phyloP scores from a whole-genome alignment of 2,888 invertebrate genomes.

The Spialia ferax region DNA sequence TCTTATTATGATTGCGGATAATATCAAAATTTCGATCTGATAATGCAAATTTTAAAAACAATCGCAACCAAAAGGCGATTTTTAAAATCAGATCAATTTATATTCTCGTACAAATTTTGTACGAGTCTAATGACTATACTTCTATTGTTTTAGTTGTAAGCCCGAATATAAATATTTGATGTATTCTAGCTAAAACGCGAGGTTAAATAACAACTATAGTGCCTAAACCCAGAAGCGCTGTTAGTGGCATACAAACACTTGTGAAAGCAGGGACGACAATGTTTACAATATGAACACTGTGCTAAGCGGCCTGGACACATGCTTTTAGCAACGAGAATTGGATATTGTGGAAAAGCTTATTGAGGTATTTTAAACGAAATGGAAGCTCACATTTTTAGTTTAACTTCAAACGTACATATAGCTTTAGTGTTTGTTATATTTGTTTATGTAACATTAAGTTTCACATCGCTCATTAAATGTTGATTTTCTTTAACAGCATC shows the following conservation, averaged over 20 bases:
- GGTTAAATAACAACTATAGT: slow-evolving; percentile 12
- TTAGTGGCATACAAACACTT: slow-evolving; percentile 12
- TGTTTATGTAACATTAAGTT: no score
- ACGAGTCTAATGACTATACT: background rate
- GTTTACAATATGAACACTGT: slow-evolving; percentile 15
- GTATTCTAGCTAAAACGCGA: background rate
- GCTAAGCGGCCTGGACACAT: background rate
- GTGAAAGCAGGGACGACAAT: slow-evolving; percentile 9
- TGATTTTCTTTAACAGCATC: no score
- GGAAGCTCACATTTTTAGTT: background rate
- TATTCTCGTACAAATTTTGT: no score
- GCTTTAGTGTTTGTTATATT: background rate
- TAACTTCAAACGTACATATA: background rate
- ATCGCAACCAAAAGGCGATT: no score
- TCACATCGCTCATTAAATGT: no score
- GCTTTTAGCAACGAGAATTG: slow-evolving; percentile 12
- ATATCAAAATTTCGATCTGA: no score
- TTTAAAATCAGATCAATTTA: no score
- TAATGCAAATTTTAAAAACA: background rate
- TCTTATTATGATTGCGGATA: no score
- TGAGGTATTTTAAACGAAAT: background rate
- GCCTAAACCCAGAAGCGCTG: background rate
- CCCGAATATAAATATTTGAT: background rate
- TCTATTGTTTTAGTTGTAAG: background rate
- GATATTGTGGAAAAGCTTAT: slow-evolving; percentile 6